Evolutionary conservation across 2,113 vertebrate genomes (phyloP).

Genomic region (Perca fluviatilis): DNA sequence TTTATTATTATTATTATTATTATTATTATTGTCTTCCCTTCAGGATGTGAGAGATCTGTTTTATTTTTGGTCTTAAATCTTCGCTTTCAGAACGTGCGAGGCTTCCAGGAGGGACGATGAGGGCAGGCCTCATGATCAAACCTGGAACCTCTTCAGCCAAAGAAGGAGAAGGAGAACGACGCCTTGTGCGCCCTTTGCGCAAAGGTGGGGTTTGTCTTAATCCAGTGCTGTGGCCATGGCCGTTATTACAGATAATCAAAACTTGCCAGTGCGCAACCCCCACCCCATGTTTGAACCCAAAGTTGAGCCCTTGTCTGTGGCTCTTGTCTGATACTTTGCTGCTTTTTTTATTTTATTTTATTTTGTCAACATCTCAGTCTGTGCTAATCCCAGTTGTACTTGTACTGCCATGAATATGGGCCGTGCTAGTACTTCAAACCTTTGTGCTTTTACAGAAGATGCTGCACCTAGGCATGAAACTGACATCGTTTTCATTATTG

Average conservation of each 20-base stretch:
- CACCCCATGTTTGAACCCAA: too few species aligned
- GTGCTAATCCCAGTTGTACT: not conserved
- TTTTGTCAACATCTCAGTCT: constrained; percentile 37
- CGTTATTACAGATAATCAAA: too few species aligned
- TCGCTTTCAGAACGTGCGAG: constrained; percentile 80
- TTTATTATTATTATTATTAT: too few species aligned
- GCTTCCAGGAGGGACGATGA: constrained; percentile 86
- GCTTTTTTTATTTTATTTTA: not conserved
- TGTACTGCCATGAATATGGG: not conserved
- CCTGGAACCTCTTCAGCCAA: constrained; percentile 80
- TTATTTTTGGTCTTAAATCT: not conserved
- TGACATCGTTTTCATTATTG: not conserved
- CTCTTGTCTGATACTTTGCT: too few species aligned
- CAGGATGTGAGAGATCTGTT: not conserved
- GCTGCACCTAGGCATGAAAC: not conserved
- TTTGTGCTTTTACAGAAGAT: not conserved
- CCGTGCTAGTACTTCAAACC: not conserved
- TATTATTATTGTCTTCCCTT: too few species aligned
- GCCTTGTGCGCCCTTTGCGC: too few species aligned
- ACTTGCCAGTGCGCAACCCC: too few species aligned
- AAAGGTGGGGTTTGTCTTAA: constrained; percentile 74
- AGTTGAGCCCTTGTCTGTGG: not conserved
- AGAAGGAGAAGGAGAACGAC: constrained; percentile 86
- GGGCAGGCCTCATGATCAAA: constrained; percentile 81
- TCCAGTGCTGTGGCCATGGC: too few species aligned